phyloP scores from a whole-genome alignment of 2,888 invertebrate genomes.

The Plemyria rubiginata region DNA sequence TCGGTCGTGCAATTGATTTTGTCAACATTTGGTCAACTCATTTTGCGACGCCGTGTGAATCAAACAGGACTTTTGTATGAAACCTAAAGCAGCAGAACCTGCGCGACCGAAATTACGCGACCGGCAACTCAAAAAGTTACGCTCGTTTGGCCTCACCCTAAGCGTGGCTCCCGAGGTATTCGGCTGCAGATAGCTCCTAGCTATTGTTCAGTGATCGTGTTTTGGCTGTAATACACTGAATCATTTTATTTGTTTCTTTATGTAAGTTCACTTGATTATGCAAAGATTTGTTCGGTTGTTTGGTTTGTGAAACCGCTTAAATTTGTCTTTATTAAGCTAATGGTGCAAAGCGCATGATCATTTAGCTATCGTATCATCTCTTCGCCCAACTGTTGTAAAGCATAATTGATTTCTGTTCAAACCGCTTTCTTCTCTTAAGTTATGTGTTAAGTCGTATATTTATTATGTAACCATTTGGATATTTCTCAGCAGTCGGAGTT shows the following conservation, averaged over 20 bases:
- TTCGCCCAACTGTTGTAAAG: slow-evolving; percentile 44
- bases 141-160: no score
- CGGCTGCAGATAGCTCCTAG: slow-evolving; percentile 56
- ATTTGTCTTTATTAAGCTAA: slow-evolving; percentile 66
- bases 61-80: no score
- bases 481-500: slow-evolving; percentile 42
- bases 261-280: slow-evolving; percentile 52
- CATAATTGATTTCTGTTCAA: slow-evolving; percentile 42
- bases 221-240: slow-evolving; percentile 56
- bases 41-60: no score
- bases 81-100: no score
- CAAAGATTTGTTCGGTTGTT: slow-evolving; percentile 49
- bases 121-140: no score
- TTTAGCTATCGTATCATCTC: slow-evolving; percentile 56
- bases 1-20: no score
- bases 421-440: slow-evolving; percentile 43
- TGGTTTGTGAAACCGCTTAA: slow-evolving; percentile 59
- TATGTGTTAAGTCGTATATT: slow-evolving; percentile 34
- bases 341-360: slow-evolving; percentile 66
- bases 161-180: slow-evolving; percentile 38
- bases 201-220: slow-evolving; percentile 57
- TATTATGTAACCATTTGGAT: slow-evolving; percentile 34
- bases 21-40: no score
- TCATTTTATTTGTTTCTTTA: slow-evolving; percentile 49
- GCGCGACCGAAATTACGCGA: no score